These are phyloP conservation scores for Nematolebias whitei DNA, from an alignment of 2,113 vertebrate genomes.

Conservation along the genomic window DNA sequence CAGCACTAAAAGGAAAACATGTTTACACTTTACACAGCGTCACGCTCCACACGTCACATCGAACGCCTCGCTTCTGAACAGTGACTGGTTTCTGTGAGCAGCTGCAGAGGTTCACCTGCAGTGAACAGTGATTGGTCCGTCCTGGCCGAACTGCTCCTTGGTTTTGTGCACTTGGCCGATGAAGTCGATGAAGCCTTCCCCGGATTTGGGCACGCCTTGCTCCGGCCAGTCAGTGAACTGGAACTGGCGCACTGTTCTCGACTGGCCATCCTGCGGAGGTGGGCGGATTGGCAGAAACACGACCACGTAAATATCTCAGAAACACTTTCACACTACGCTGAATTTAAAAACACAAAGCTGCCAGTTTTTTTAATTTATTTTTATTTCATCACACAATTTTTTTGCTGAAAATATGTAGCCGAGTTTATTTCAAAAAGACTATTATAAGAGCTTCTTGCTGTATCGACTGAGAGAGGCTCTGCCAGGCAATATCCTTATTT, in stretches of 20 bases:
- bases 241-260: constrained; percentile 96
- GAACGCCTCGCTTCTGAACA: neutral
- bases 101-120: constrained; percentile 85
- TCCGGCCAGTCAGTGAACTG: constrained; percentile 99
- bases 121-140: constrained; percentile 96
- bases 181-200: constrained; percentile 97
- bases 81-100: neutral
- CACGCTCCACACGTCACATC: neutral
- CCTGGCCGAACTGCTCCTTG: constrained; percentile 99
- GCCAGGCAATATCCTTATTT: constrained; percentile 47
- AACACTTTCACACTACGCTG: neutral
- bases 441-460: constrained; percentile 32
- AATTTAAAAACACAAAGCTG: neutral
- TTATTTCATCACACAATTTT: neutral
- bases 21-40: neutral
- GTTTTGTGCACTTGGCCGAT: constrained; percentile 99
- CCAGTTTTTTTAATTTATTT: no score
- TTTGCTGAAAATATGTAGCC: neutral
- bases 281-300: neutral
- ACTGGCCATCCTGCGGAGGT: constrained; percentile 89
- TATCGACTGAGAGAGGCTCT: constrained; percentile 46
- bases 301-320: neutral
- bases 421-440: constrained; percentile 28
- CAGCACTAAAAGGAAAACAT: constrained; percentile 80
- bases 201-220: constrained; percentile 96